A percentile compares a stretch with the other conserved stretches of the same genome.
phyloP scores from a whole-genome alignment of 2,113 vertebrate genomes.

The Zeus faber region DNA sequence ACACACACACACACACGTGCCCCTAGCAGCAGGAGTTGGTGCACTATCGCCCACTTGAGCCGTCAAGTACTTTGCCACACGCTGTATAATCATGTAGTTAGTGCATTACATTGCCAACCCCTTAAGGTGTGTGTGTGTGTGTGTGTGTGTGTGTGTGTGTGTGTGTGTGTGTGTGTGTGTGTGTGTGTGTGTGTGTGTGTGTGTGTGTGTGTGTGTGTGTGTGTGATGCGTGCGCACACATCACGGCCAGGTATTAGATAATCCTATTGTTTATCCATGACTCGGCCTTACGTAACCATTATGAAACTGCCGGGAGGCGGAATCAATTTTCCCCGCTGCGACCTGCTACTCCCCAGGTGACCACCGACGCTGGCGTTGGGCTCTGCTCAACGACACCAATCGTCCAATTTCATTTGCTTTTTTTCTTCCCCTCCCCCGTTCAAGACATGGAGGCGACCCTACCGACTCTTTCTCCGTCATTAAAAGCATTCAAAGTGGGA shows the following conservation, averaged over 20 bases:
- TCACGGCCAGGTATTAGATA: slow-evolving; percentile 46
- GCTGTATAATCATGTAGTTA: slow-evolving; percentile 36
- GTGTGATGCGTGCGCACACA: slow-evolving; percentile 25
- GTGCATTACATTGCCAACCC: slow-evolving; percentile 27
- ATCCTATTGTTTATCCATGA: slow-evolving; percentile 46
- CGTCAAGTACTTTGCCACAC: slow-evolving; percentile 9
- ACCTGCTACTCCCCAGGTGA: too few relatives aligned
- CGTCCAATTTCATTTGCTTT: too few relatives aligned
- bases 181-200: slow-evolving; percentile 18
- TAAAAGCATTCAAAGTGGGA: too few relatives aligned
- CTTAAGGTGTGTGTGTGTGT: slow-evolving; percentile 32
- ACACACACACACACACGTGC: slow-evolving; percentile 8
- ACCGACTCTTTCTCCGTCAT: too few relatives aligned
- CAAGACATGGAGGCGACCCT: too few relatives aligned
- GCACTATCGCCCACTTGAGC: slow-evolving; percentile 37
- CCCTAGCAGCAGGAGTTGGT: slow-evolving; percentile 23
- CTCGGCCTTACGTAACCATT: slow-evolving; percentile 55
- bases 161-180: slow-evolving; percentile 25
- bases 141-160: slow-evolving; percentile 49
- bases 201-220: slow-evolving; percentile 10
- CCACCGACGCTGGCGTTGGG: too few relatives aligned
- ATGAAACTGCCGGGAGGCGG: slow-evolving; percentile 55
- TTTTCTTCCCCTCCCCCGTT: too few relatives aligned
- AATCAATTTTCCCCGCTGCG: too few relatives aligned
- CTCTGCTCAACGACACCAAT: too few relatives aligned